These are phyloP conservation scores for Scaptomyza hsui DNA, from an alignment of 1,140 invertebrate genomes.

Conservation along the genomic window DNA sequence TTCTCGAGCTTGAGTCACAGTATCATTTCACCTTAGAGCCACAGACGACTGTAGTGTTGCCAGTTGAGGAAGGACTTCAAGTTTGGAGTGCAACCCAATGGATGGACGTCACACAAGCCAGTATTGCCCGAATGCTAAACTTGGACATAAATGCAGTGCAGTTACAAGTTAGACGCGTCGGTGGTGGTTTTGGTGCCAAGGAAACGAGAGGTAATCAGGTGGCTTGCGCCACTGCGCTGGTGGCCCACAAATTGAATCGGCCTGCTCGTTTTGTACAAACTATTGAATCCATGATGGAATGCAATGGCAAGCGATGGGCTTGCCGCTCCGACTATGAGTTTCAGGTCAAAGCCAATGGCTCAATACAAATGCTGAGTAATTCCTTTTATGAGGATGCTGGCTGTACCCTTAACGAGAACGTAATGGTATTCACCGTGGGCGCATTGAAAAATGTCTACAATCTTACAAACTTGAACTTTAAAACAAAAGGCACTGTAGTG, in stretches of 20 bases:
- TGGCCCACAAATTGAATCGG: conserved; percentile 86
- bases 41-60: conserved; percentile 86
- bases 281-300: conserved; percentile 88
- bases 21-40: conserved; percentile 87
- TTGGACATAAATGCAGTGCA: conserved; percentile 86
- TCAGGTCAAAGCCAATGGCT: conserved; percentile 87
- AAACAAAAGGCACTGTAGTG: conserved; percentile 85
- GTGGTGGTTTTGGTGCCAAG: conserved; percentile 90
- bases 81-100: conserved; percentile 88
- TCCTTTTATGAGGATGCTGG: conserved; percentile 88
- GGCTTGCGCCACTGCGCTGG: conserved; percentile 87
- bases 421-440: conserved; percentile 74
- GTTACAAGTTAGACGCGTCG: conserved; percentile 87
- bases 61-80: conserved; percentile 86
- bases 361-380: conserved; percentile 87
- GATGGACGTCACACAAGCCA: conserved; percentile 87
- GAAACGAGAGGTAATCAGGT: conserved; percentile 85
- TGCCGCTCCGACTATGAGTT: conserved; percentile 85
- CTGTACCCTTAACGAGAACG: conserved; percentile 86
- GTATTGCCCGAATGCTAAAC: conserved; percentile 86
- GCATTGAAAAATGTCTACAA: conserved; percentile 87
- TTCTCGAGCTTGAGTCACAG: conserved; percentile 77
- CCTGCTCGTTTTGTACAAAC: conserved; percentile 88
- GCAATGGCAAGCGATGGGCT: conserved; percentile 87
- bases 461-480: conserved; percentile 84